Evolutionary conservation across 2,113 vertebrate species (phyloP), one percentile per base, ranked within the genome.

Genomic region (Sinosuthora webbiana): DNA sequence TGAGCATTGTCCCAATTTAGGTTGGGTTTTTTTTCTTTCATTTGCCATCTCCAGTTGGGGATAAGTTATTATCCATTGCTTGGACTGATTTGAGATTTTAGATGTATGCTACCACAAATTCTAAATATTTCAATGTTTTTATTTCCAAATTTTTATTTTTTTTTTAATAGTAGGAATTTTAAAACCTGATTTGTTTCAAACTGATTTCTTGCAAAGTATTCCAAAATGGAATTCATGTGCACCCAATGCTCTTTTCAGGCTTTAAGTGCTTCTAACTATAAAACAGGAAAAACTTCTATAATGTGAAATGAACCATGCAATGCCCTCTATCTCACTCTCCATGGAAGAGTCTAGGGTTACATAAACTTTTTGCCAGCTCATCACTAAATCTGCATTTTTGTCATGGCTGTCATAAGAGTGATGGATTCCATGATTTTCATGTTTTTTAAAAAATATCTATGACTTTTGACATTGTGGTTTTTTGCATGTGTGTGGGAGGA

Each of bases 401-500:
- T 88, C 31, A 69, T 67, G 76, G 33, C 45, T 82, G 44, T 89
- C 73, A 8, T 56, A 87, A 69, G 62, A 93, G 50, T 83, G 91
- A 83, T 10, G 19, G 44, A 94, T 86, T 91, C 49, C 7, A 31
- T 86, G 7, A 90, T 90, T 74, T 91, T 90, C 0, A 1, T 74
- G 15, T 41, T 63, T 91, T 91, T 76, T 4, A 7, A 42, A 35
- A 93, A 78, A 80, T 53, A 24, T 65, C 45, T 53, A 1, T 80
- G 89, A 60, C 57, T 87, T 93, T 63, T 93, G 87, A 80, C 82
- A 44, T 87, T 73, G 42, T 87, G 75, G 33, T 2, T 82, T 96
- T 93, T 69, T 90, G 47, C 50, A n/a, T 95, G 63, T 89, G 33
- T 88, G 83, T 86, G 81, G 77, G 69, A 91, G 83, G 89, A 93